Evolutionary conservation across 1,140 invertebrate species (phyloP), one percentile per base, ranked within the genome.

Genomic region (Meloidogyne floridensis): DNA sequence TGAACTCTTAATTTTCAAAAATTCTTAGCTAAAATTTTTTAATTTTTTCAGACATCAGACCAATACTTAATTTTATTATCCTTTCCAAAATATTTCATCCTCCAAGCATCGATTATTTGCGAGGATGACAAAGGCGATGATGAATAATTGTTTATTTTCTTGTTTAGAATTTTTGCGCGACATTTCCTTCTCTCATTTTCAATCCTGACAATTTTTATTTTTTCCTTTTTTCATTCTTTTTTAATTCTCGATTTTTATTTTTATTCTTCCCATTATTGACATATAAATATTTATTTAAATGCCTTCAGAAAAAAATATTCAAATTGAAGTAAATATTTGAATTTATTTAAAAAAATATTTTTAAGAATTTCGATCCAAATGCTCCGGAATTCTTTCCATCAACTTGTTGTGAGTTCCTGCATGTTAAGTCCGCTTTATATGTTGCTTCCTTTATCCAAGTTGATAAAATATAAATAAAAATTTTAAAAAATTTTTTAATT

Each of bases 321-420:
- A 65, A 65, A n/a, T 3, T n/a, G n/a, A n/a, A n/a, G 4, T 65
- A 65, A 6, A n/a, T 65, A 59, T n/a, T 65, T n/a, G n/a, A 65
- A 4, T 4, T 7, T 65, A 1, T 65, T 65, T n/a, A 7, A n/a
- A n/a, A n/a, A 65, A 65, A n/a, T 5, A 7, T n/a, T 65, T 65
- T n/a, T 65, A 65, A 74, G 69, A n/a, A 74, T 10, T 86, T 86
- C 80, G 79, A 87, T 65, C 54, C 87, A 54, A 70, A 86, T 72
- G 56, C 84, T 5, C 47, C 75, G 3, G 85, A 86, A 69, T 87
- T 87, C 56, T 87, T 82, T 70, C 86, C 86, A 13, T 59, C 86
- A 15, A 86, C 87, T 5, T 87, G 86, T 76, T 87, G 87, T 65
- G 86, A 87, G 65, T 74, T 86, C 7, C 73, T 87, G 7, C 86